Evolutionary conservation across 2,113 vertebrate species (phyloP).

Genomic region (Smithornis capensis): DNA sequence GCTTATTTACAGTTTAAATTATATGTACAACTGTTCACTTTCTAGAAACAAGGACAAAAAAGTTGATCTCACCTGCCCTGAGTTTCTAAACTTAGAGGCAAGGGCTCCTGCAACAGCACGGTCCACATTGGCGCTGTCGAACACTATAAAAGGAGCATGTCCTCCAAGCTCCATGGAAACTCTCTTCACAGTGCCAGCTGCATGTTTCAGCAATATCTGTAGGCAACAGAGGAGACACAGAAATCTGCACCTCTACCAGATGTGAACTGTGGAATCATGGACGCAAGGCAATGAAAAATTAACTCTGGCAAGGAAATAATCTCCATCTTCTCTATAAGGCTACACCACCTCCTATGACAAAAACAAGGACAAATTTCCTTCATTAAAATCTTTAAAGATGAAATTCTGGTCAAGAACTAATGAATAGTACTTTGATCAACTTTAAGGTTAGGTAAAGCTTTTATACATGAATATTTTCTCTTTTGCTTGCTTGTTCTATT

Average conservation of each 20-base stretch:
- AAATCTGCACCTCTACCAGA: not conserved
- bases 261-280: not conserved
- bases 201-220: slow-evolving; percentile 84
- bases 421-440: not conserved
- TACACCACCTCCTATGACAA: not conserved
- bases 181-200: slow-evolving; percentile 88
- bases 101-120: slow-evolving; percentile 87
- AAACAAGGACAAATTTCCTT: not conserved
- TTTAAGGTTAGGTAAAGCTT: not conserved
- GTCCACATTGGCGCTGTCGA: slow-evolving; percentile 88
- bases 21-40: not conserved
- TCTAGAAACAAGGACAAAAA: not conserved
- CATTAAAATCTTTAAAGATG: not conserved
- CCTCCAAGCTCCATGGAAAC: slow-evolving; percentile 97
- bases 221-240: not conserved
- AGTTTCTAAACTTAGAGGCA: slow-evolving; percentile 91
- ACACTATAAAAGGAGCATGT: slow-evolving; percentile 96
- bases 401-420: not conserved
- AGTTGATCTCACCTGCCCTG: slow-evolving; percentile 84
- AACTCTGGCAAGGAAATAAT: not conserved
- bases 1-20: not conserved
- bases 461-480: not conserved
- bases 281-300: not conserved
- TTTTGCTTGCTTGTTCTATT: not conserved
- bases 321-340: not conserved